Evolutionary conservation across 2,888 invertebrate genomes (phyloP), one percentile per base, ranked within the genome.

Genomic region (Ichneumoninae sp.): DNA sequence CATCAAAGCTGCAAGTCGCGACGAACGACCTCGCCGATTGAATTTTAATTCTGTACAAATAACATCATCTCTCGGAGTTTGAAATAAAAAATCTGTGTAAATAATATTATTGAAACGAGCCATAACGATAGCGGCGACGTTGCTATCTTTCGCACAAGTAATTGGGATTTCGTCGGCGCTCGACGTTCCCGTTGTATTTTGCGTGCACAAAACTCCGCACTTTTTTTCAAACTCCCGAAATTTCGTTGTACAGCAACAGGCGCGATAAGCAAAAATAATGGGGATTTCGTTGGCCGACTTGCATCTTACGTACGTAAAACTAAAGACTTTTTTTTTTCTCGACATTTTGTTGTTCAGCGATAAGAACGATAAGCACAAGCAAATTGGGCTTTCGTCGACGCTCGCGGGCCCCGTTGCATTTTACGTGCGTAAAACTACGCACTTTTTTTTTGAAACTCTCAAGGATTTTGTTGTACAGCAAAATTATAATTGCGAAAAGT

Each of bases 1-100:
- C 65, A 77, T 74, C 81, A 57, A 75, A 74, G 73, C 54, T 69
- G 77, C 71, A 52, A 80, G 40, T 63, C 36, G 44, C 50, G 47
- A 70, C 65, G 36, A 69, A 66, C 75, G 85, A 85, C 81, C 81
- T 81, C 81, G 81, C 52, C 22, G 63, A 82, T 79, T 79, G 82
- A 85, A 85, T 85, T 79, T 85, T 82, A 85, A 82, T 85, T 79
- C 66, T 82, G 76, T 82, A 85, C 74, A 85, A 36, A 71, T 60
- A 78, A 78, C 5, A 33, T 63, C 16, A 30, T 63, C 63, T 8
- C 33, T 10, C 63, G 16, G 16, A 13, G 63, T 30, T 74, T 8
- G 57, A 68, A 74, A 47, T 26, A 57, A 30, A 26, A 85, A 85
- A 82, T 85, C 82, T 85, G 85, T 82, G 82, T 79, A 85, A 85